Evolutionary conservation across 2,888 invertebrate genomes (phyloP), one percentile per base, ranked within the genome.

Genomic region (Pherbina coryleti): DNA sequence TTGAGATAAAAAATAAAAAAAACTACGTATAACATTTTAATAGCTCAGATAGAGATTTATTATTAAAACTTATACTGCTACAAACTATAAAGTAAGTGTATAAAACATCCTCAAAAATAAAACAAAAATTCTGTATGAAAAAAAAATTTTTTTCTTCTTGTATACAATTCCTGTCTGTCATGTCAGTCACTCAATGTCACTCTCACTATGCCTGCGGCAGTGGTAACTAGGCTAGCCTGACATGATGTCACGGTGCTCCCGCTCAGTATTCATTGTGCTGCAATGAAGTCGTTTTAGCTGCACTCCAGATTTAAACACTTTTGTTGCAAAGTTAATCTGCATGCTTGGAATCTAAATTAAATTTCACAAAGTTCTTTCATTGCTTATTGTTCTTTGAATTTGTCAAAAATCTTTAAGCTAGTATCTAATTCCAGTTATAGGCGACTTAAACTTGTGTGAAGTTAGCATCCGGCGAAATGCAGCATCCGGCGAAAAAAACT

Each of bases 41-140:
- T 69, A 51, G 69, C 69, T 69, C 69, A 34, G 69, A 69, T 69
- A 51, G 49, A 51, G 69, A 69, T 69, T 69, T 69, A 69, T 69
- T 64, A 60, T 60, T 44, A 19, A n/a, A 55, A 11, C 5, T 9
- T 1, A 55, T 19, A 55, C 55, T 55, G 9, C 55, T 55, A 55
- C 55, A 19, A 55, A 64, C 31, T 55, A 19, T 25, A 62, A 14
- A 22, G 28, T 14, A 5, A 62, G 25, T 28, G 62, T 28, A 3
- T 53, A 7, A 22, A 22, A 60, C 4, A 25, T n/a, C n/a, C n/a
- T n/a, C 9, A n/a, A 9, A 19, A 25, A 57, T 25, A 19, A 25
- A 57, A 19, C 5, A 55, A n/a, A n/a, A 5, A 37, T 8, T 8
- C 5, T 37, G 37, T 8, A 55, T 9, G 25, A 25, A 5, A 9